Base-by-base conservation (phyloP, 2,113 vertebrate species). In the Monarcha castaneiventris region DNA sequence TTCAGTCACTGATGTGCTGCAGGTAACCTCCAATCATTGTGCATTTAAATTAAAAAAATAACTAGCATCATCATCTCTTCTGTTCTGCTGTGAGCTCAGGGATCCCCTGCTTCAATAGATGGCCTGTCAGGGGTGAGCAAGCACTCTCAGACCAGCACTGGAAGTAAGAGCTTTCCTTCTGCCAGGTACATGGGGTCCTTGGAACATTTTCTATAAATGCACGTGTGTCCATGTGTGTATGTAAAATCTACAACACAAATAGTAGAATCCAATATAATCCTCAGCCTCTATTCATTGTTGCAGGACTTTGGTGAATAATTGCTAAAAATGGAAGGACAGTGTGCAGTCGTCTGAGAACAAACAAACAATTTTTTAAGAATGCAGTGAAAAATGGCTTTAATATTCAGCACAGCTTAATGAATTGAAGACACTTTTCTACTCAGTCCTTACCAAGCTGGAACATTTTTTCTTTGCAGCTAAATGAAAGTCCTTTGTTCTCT, bases 221-320 rank as follows among this genome's bases (percentile, higher is more conserved):
- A 29, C 0, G 0, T 49, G 25, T 1, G 0, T 44, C 39, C 66
- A 8, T 59, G 9, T 64, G 5, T 37, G 1, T 30, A 25, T 9
- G 8, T 27, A 61, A 81, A 84, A 72, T 22, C 64, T 11, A 26
- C 29, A 62, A 37, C 2, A 6, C 29, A 66, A 77, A 54, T 13
- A 61, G 12, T 10, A 43, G 29, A 80, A 93, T 18, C 19, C 58
- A 46, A 7, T 39, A 30, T 22, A 84, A 61, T 32, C 33, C 16
- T 68, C 49, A 85, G 2, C 3, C 4, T 16, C 68, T 10, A 16
- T 72, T 58, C 37, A 16, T 33, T 44, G 22, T 43, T 85, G 41
- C 32, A 58, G 26, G 18, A 79, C 41, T 82, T 78, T 9, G 82
- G 14, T 43, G 74, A 84, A 58, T 44, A 84, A 62, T 9, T 77